Evolutionary conservation across 2,888 invertebrate species (phyloP), one percentile per base, ranked within the genome.

Genomic region (Nemurella pictetii): DNA sequence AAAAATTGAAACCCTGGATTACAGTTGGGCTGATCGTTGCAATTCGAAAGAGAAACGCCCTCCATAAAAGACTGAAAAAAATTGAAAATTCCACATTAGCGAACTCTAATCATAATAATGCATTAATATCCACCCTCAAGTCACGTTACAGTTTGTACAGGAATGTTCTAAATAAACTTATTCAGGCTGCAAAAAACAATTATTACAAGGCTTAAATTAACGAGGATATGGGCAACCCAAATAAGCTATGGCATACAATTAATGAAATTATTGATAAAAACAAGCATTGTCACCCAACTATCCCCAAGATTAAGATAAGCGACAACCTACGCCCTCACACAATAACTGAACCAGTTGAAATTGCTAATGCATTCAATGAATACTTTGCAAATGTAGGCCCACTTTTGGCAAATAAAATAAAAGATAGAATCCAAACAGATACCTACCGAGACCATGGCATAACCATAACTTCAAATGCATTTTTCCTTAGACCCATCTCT

Each of bases 1-100:
- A 73, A n/a, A 73, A 73, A 73, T 20, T 73, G 20, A 73, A 73
- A 73, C 73, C 73, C 20, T 73, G 73, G 73, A 73, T 73, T 73
- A 73, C 73, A 4, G 20, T n/a, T 25, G 73, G 25, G 25, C 20
- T 73, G 2, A 20, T 73, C 4, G 73, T n/a, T 3, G 73, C 73
- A 3, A 73, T 73, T 9, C 7, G 36, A 36, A 36, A 36, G 15
- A 36, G 36, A 15, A 15, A 36, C 15, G 15, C 36, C 7, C 3
- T 73, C 15, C 73, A 73, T 20, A 73, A 25, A 25, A 20, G 25
- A 73, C 32, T 32, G 32, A 32, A 32, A 32, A 32, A 32, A 9
- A 32, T 32, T 5, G 32, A 9, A 32, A 32, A 32, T 5, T 32
- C 32, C 9, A 5, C 32, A 3, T 32, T 32, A 9, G 3, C 32